These are phyloP conservation scores for Aplochiton taeniatus DNA, from an alignment of 2,797 vertebrate genomes.

Conservation along the genomic window DNA sequence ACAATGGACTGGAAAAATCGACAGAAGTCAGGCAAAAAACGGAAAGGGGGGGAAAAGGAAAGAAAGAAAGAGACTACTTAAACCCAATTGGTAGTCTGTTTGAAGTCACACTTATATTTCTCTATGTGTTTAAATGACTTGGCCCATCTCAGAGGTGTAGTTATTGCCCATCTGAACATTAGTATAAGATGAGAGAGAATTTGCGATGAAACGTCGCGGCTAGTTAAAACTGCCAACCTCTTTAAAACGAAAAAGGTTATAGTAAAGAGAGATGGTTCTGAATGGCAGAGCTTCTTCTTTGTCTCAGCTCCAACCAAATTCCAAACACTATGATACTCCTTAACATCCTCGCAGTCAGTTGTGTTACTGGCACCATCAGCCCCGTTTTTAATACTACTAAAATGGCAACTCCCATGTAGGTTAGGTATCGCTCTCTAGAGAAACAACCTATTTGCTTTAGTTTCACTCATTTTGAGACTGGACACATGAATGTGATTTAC, in stretches of 20 bases:
- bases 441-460: too few relatives aligned
- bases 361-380: too few relatives aligned
- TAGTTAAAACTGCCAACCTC: background rate
- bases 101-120: background rate
- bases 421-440: too few relatives aligned
- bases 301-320: too few relatives aligned
- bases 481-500: too few relatives aligned
- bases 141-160: background rate
- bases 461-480: too few relatives aligned
- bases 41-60: too few relatives aligned
- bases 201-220: background rate
- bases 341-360: too few relatives aligned
- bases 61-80: background rate
- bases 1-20: background rate
- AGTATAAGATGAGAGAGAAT: conserved; percentile 6
- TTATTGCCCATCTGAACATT: background rate
- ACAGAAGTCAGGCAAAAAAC: background rate
- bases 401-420: too few relatives aligned
- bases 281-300: background rate
- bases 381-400: too few relatives aligned
- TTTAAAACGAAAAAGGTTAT: background rate
- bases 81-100: conserved; percentile 1
- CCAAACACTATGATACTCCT: too few relatives aligned
- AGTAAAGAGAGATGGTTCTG: background rate
- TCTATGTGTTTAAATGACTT: background rate